Conservation (phyloP, 2,888 invertebrate genomes). For the Caenorhabditis becei region DNA sequence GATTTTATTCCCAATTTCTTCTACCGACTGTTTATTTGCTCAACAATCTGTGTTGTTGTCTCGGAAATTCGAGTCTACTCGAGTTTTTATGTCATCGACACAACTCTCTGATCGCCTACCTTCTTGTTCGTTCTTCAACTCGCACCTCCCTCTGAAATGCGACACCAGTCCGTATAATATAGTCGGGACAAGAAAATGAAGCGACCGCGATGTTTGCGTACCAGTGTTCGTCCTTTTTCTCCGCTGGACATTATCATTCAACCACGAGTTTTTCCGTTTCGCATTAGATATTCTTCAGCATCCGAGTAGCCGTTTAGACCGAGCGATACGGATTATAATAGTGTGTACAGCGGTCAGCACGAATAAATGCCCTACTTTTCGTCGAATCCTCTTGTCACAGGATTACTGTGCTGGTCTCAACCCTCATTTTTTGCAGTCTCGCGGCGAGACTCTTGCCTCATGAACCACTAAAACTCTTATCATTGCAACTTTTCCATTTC, state of each 20-base stretch:
- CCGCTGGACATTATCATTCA: neutral
- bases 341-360: constrained; percentile 5
- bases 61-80: constrained; percentile 28
- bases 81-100: neutral
- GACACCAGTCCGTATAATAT: constrained; percentile 35
- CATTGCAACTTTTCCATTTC: too few relatives aligned
- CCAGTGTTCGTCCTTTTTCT: constrained; percentile 27
- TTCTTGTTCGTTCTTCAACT: constrained; percentile 7
- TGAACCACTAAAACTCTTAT: neutral
- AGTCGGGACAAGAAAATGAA: neutral
- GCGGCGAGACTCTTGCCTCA: too few relatives aligned
- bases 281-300: neutral
- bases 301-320: neutral
- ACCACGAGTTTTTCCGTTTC: neutral
- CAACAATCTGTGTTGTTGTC: neutral
- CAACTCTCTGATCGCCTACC: neutral
- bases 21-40: constrained; percentile 20
- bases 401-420: neutral
- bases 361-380: neutral
- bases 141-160: constrained; percentile 17
- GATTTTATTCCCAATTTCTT: constrained; percentile 5
- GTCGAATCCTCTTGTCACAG: neutral
- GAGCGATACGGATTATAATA: neutral
- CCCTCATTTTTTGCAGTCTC: too few relatives aligned
- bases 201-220: constrained; percentile 15